Evolutionary conservation across 2,797 vertebrate species (phyloP).

Genomic region (Trichosurus vulpecula): DNA sequence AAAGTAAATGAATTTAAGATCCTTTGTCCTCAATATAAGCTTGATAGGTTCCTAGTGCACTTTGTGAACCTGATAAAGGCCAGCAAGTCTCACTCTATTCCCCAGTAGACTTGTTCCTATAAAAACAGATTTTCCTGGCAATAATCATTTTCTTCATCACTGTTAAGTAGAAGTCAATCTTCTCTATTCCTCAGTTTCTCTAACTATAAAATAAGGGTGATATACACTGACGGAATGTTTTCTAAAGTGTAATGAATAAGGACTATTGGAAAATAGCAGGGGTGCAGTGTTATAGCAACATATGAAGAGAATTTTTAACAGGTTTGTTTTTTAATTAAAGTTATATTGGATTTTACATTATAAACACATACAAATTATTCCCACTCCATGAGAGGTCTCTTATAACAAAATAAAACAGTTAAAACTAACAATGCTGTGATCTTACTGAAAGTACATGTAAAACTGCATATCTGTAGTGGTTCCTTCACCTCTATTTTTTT

Average conservation of each 20-base stretch:
- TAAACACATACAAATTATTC: background rate
- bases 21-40: background rate
- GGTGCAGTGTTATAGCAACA: conserved; percentile 65
- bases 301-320: conserved; percentile 60
- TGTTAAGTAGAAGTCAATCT: conserved; percentile 57
- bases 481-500: background rate
- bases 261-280: conserved; percentile 47
- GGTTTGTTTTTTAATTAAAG: background rate
- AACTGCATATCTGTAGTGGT: background rate
- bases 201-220: conserved; percentile 47
- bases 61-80: background rate
- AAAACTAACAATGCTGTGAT: background rate
- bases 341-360: background rate
- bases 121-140: background rate
- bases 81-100: background rate
- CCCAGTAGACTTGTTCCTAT: background rate
- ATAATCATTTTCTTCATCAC: background rate
- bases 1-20: background rate
- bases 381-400: background rate
- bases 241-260: conserved; percentile 64
- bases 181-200: conserved; percentile 32
- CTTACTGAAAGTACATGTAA: background rate
- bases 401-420: background rate
- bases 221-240: conserved; percentile 52
- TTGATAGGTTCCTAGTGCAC: background rate